Evolutionary conservation across 2,113 vertebrate species (phyloP).

Genomic region (Catagonus wagneri): DNA sequence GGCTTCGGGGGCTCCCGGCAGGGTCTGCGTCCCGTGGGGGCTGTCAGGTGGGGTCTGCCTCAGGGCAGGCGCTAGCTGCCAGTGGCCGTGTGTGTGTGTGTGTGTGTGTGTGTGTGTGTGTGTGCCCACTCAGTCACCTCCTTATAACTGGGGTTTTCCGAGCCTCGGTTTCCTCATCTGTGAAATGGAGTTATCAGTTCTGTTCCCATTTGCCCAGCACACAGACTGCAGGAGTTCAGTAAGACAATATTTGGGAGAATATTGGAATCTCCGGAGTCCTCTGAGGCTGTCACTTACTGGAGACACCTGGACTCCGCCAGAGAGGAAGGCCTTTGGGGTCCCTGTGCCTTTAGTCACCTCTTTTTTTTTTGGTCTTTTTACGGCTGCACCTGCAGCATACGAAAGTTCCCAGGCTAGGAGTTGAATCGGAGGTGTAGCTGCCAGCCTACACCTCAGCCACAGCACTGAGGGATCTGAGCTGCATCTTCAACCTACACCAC

Average conservation of each 20-base stretch:
- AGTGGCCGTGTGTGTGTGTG: too few species aligned
- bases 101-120: too few species aligned
- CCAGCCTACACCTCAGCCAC: too few species aligned
- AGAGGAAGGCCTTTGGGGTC: background rate
- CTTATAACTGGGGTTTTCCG: fast-evolving
- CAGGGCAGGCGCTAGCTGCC: too few species aligned
- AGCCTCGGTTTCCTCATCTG: background rate
- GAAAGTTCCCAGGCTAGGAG: too few species aligned
- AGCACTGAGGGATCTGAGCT: too few species aligned
- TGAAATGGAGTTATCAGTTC: background rate
- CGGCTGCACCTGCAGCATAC: too few species aligned
- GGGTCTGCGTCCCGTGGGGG: too few species aligned
- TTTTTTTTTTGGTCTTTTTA: too few species aligned
- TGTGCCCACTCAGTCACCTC: background rate
- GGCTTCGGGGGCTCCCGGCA: background rate
- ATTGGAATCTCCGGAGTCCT: background rate
- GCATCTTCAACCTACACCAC: too few species aligned
- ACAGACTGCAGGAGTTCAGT: fast-evolving
- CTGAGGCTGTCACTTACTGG: background rate
- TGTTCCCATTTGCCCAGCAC: background rate
- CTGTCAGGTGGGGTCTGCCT: background rate
- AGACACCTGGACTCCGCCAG: background rate
- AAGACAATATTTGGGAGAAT: background rate
- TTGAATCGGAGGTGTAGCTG: too few species aligned
- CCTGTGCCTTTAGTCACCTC: background rate